Evolutionary conservation across 1,140 invertebrate genomes (phyloP).

Genomic region (Epicauta chinensis): DNA sequence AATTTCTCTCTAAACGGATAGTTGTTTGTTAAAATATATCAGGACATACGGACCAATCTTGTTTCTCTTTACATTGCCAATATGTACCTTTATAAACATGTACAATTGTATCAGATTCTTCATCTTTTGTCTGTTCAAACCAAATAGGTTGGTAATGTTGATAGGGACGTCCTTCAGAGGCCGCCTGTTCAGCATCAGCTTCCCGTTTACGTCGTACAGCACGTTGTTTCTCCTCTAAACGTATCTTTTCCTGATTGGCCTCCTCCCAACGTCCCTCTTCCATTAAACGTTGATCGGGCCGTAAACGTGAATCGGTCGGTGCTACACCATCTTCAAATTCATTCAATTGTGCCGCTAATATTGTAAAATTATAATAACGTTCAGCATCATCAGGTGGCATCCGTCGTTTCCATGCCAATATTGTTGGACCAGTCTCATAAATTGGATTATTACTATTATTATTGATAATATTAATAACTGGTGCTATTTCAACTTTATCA

Average conservation of each 20-base stretch:
- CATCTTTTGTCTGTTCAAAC: conserved; percentile 82
- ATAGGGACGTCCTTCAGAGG: conserved; percentile 65
- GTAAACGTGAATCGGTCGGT: conserved; percentile 88
- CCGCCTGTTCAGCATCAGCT: conserved; percentile 70
- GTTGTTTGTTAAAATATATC: conserved; percentile 74
- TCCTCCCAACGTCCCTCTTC: conserved; percentile 95
- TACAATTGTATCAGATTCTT: conserved; percentile 70
- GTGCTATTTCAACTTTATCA: conserved; percentile 86
- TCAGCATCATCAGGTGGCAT: conserved; percentile 63
- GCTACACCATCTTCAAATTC: conserved; percentile 88
- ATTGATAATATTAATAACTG: conserved; percentile 73
- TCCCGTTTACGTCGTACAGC: conserved; percentile 65
- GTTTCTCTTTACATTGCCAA: conserved; percentile 85
- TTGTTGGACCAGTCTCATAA: conserved; percentile 84
- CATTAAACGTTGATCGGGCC: conserved; percentile 67
- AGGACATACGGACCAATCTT: conserved; percentile 88
- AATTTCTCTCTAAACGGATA: no score
- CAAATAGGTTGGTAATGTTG: conserved; percentile 79
- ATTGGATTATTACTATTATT: conserved; percentile 72
- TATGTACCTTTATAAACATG: conserved; percentile 86
- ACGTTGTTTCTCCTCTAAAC: conserved; percentile 94
- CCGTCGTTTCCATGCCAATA: conserved; percentile 79
- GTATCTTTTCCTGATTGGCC: conserved; percentile 83
- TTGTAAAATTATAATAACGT: conserved; percentile 88
- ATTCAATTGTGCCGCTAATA: conserved; percentile 93